Conservation (phyloP, 2,797 vertebrate species). For the Leptodactylus fallax region DNA sequence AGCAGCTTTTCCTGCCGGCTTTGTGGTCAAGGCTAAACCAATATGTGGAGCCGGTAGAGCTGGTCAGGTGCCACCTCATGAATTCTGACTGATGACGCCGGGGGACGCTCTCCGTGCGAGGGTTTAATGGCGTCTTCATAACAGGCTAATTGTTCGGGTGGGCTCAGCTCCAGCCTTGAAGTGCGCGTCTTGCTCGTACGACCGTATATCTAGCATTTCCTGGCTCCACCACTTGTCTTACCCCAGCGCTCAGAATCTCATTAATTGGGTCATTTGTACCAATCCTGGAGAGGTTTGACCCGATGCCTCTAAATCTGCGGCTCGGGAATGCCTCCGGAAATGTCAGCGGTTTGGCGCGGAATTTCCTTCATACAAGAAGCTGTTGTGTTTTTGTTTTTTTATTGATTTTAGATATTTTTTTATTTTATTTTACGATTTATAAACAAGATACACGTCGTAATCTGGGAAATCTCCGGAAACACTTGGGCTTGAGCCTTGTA, state of each 20-base stretch:
- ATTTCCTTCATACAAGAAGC: constrained; percentile 10
- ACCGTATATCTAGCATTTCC: constrained; percentile 45
- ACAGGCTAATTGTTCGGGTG: constrained; percentile 26
- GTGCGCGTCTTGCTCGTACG: constrained; percentile 45
- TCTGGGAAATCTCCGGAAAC: constrained; percentile 2
- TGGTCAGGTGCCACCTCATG: constrained; percentile 58
- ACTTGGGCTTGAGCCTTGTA: neutral
- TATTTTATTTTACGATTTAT: neutral
- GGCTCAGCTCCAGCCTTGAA: constrained; percentile 34
- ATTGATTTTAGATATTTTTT: neutral
- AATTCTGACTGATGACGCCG: constrained; percentile 61
- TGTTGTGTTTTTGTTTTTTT: neutral
- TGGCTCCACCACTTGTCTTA: constrained; percentile 34
- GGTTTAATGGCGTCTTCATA: constrained; percentile 56
- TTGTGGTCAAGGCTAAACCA: constrained; percentile 33
- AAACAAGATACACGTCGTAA: constrained; percentile 10
- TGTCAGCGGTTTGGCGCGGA: neutral
- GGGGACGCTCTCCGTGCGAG: constrained; percentile 57
- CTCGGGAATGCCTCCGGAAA: neutral
- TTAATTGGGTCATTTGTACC: neutral
- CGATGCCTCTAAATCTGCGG: neutral
- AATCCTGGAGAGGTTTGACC: constrained; percentile 6
- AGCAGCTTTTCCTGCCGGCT: constrained; percentile 22
- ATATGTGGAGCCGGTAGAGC: neutral
- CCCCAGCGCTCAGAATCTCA: constrained; percentile 12